Conservation (phyloP, 1,140 invertebrate genomes). For the Drosophila kohkoa region DNA sequence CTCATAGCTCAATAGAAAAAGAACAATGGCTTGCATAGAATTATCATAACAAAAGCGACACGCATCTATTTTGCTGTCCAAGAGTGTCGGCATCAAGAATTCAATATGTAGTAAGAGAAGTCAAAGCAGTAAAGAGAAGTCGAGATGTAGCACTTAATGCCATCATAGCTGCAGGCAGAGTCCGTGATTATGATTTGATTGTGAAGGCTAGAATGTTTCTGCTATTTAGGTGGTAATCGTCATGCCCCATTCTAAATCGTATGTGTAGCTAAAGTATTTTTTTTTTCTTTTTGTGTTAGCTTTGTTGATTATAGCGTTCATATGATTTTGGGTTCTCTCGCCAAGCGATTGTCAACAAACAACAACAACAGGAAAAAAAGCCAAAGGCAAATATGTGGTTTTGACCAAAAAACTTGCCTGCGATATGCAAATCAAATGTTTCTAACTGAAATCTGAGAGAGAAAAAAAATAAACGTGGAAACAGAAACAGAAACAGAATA, state of each 20-base stretch:
- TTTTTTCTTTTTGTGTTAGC: slow-evolving; percentile 41
- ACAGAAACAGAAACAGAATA: slow-evolving; percentile 10
- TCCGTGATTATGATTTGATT: background rate
- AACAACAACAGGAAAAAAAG: background rate
- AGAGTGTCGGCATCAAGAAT: slow-evolving; percentile 6
- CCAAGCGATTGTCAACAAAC: slow-evolving; percentile 15
- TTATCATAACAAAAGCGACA: slow-evolving; percentile 2
- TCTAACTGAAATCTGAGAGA: slow-evolving; percentile 36
- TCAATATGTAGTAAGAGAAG: background rate
- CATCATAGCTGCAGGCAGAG: background rate
- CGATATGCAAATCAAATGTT: slow-evolving; percentile 74
- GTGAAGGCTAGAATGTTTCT: slow-evolving; percentile 7
- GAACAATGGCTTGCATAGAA: background rate
- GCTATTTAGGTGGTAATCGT: slow-evolving; percentile 6
- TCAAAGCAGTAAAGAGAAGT: background rate
- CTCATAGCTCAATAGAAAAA: background rate
- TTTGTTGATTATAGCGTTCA: slow-evolving; percentile 62
- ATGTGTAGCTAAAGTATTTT: slow-evolving; percentile 24
- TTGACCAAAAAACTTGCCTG: slow-evolving; percentile 40
- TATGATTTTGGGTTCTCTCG: slow-evolving; percentile 45
- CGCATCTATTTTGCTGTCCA: background rate
- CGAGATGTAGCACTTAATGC: slow-evolving; percentile 15
- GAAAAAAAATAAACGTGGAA: background rate
- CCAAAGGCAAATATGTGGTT: slow-evolving; percentile 61
- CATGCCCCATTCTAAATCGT: slow-evolving; percentile 23